Conservation (phyloP, 2,797 vertebrate species). For the Eulemur mongoz region DNA sequence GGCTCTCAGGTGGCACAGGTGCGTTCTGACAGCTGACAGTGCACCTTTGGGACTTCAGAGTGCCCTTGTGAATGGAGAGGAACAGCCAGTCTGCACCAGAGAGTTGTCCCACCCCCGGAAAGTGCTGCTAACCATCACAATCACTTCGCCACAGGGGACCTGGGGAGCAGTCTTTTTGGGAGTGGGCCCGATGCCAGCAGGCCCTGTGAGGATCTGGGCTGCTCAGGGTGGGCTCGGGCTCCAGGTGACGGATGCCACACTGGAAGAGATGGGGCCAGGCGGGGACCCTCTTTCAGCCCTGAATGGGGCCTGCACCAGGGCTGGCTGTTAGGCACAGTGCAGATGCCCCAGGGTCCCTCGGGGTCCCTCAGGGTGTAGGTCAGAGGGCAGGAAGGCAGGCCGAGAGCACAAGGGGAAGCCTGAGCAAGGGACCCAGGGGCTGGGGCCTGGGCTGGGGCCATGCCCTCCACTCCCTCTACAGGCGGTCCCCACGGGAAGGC, state of each 20-base stretch:
- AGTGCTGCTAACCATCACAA: too few species aligned
- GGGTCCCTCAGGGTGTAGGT: background rate
- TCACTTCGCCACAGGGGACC: background rate
- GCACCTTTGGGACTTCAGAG: background rate
- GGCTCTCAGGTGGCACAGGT: background rate
- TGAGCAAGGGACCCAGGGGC: background rate
- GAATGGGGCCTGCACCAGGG: background rate
- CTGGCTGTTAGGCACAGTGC: background rate
- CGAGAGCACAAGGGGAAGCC: background rate
- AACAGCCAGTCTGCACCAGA: too few species aligned
- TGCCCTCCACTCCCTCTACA: background rate
- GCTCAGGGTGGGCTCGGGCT: background rate
- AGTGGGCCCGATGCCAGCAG: rapidly evolving
- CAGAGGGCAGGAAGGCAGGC: background rate
- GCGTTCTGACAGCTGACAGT: background rate
- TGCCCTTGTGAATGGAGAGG: background rate
- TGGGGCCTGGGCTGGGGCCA: background rate
- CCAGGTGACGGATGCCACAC: background rate
- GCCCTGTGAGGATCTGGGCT: background rate
- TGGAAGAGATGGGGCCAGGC: background rate
- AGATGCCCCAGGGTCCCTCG: background rate
- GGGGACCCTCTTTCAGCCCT: background rate
- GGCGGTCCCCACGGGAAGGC: background rate
- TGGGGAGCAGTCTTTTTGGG: background rate
- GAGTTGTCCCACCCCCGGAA: background rate